Base-by-base conservation (phyloP, 2,888 invertebrate genomes). In the Drosophila subsilvestris region DNA sequence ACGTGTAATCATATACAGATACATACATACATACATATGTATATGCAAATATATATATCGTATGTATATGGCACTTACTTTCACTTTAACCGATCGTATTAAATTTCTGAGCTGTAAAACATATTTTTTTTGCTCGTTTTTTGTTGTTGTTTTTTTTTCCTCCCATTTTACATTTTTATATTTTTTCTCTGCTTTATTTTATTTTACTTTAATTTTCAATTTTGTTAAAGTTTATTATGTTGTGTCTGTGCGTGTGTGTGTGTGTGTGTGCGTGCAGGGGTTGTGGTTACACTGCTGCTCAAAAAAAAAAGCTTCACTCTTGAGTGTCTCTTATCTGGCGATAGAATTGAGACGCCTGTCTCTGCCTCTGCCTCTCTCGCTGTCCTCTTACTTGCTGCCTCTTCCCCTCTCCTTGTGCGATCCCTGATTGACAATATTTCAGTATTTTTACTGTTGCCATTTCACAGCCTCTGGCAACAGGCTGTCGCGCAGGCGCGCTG, bases 21-120 rank as follows among this genome's bases (percentile, higher is more conserved):
- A 18, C 10, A 20, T 1, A 49, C 12, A 32, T 43, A 51, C 18
- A 37, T 17, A 51, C 25, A 29, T 22, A 17, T 12, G 6, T 27
- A 22, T 29, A 25, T 49, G 17, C 74, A 76, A 67, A 70, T 77
- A 60, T 71, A n/a, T n/a, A n/a, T n/a, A n/a, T n/a, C 22, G 32
- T 37, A 37, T n/a, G 18, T 29, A 17, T 44, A 79, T 80, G 74
- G 67, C 65, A 78, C 83, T 84, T 88, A 83, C 83, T 83, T 84
- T 84, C 83, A 84, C 83, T 84, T 84, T 84, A 83, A 71, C 68
- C 83, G 80, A 73, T 88, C 88, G 80, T 88, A 84, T 84, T 84
- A 88, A 88, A 83, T 84, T 84, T 84, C 83, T 78, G 86, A 86
- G 78, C 80, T 83, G 80, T 84, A 82, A 83, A 88, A 83, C 84